Base-by-base conservation (phyloP, 2,888 invertebrate species). In the Coenonympha glycerion region DNA sequence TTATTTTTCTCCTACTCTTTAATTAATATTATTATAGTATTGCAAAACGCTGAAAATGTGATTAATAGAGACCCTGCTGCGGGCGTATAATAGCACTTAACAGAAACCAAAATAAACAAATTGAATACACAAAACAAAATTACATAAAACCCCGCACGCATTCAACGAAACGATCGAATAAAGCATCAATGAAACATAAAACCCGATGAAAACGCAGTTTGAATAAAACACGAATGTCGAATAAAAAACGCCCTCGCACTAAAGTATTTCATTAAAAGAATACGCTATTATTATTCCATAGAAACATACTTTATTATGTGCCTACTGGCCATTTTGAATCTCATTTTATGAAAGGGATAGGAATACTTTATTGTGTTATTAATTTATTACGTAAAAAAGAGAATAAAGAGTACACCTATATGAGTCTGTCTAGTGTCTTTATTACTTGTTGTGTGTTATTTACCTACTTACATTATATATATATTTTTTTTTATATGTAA, bases 291-390 rank as follows among this genome's bases (percentile, higher is more conserved):
- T 53, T 55, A 50, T 71, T 65, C 68, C 66, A 69, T 70, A 71
- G 67, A 72, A 61, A 72, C 61, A 66, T 62, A 11, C 59, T 65
- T 62, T 61, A 64, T 62, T 64, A 65, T 63, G 67, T 72, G 6
- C 71, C 70, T 71, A 77, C 78, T 79, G 76, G 76, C 76, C 76
- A 79, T 82, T 79, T 79, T 76, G 71, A 77, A 77, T 79, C 63
- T 76, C 68, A 73, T 77, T 70, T 18, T 24, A 15, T 15, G 22
- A 6, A 37, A 21, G 21, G 13, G 11, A 22, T 37, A 6, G 37
- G 1, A 9, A 11, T 33, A 33, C n/a, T 11, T 21, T 15, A 13
- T 15, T 39, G 9, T 15, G 13, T 16, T 8, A 11, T 26, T 8
- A 9, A 11, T n/a, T n/a, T n/a, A n/a, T n/a, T n/a, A n/a, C n/a